A percentile compares a stretch with the other conserved stretches of the same genome.
Evolutionary conservation across 2,113 vertebrate genomes (phyloP).

Genomic region (Aleadryas rufinucha): DNA sequence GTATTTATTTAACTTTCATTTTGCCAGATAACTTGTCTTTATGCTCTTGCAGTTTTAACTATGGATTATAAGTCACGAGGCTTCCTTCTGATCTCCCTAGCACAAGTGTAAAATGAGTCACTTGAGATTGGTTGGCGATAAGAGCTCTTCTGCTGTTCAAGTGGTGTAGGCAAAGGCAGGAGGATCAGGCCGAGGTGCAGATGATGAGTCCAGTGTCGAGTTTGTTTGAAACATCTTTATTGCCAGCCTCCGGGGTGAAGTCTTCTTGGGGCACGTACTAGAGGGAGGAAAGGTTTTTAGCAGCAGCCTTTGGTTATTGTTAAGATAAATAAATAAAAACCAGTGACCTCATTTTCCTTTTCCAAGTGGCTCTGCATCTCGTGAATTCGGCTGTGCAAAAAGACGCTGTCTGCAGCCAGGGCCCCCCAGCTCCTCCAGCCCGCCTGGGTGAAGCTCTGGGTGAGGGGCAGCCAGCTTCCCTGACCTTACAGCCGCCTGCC

Average conservation of each 20-base stretch:
- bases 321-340: not conserved
- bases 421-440: not conserved
- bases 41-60: slow-evolving; percentile 25
- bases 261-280: not conserved
- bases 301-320: not conserved
- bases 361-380: not conserved
- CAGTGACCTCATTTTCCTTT: not conserved
- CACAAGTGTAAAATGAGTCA: slow-evolving; percentile 27
- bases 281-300: not conserved
- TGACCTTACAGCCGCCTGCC: not conserved
- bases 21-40: slow-evolving; percentile 54
- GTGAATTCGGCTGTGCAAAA: not conserved
- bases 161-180: not conserved
- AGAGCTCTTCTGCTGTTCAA: not conserved
- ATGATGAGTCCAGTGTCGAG: not conserved
- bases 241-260: not conserved
- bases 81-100: slow-evolving; percentile 26
- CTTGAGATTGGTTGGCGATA: not conserved
- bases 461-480: not conserved
- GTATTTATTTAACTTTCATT: slow-evolving; percentile 68
- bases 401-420: not conserved
- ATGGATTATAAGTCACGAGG: not conserved
- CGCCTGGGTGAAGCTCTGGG: not conserved
- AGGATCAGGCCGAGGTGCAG: not conserved
- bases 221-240: not conserved